Evolutionary conservation across 2,797 vertebrate species (phyloP), one percentile per base, ranked within the genome.

Genomic region (Poeciliopsis turneri): DNA sequence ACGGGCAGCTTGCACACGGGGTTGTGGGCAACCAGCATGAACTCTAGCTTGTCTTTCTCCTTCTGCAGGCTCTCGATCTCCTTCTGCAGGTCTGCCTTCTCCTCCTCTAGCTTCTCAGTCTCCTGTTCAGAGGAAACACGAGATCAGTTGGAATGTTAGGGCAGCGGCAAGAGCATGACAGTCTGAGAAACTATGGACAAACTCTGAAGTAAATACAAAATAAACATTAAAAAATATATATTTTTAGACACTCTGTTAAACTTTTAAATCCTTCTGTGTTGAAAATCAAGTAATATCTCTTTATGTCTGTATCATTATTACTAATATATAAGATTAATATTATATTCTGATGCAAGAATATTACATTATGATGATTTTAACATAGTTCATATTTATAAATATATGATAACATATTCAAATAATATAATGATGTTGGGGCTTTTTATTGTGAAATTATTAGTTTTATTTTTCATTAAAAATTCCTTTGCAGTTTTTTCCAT

Each of bases 1-100:
- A 95, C 93, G 75, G 97, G 97, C 88, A 99, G 96, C 92, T 99
- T 99, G 93, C 98, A 99, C 86, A 98, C 95, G 0, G 98, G 97
- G 77, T 98, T 97, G 64, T 99, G 98, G 76, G 98, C 98, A 33
- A 99, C 98, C 86, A 99, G 90, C 97, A 99, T 98, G 94, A 99
- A 99, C 90, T 99, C 98, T 93, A 99, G 93, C 94, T 99, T 99
- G 92, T 99, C 98, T 85, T 99, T 99, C 94, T 99, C 98, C 84
- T 99, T 99, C 94, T 99, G 97, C 79, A 99, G 93, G 72, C 92
- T 97, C 46, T 99, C 98, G 0, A 99, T 99, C 94, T 99, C 98
- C 51, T 99, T 99, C 93, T 99, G 98, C 82, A 99, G 93, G 76
- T 97, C 97, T 0, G 98, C 97, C 81, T 99, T 99, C 83, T 99